A percentile compares a stretch with the other conserved stretches of the same genome.
phyloP scores from a whole-genome alignment of 2,797 vertebrate genomes.

The Phyllotis vaccarum region DNA sequence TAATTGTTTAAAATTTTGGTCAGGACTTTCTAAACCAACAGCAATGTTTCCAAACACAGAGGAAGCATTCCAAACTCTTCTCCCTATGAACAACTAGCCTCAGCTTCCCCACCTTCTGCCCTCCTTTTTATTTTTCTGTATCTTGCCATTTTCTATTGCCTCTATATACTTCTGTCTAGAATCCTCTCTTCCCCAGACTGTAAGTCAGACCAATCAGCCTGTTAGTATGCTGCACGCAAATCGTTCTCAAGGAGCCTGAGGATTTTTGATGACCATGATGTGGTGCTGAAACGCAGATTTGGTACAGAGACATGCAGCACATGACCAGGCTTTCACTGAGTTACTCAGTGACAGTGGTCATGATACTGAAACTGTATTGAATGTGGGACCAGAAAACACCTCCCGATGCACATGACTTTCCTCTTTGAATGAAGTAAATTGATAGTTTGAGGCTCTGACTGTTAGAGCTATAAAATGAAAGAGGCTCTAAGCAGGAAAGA shows the following conservation, averaged over 20 bases:
- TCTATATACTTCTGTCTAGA: background rate
- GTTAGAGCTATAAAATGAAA: background rate
- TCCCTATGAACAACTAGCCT: background rate
- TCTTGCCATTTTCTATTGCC: background rate
- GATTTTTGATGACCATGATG: background rate
- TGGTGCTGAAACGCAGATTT: background rate
- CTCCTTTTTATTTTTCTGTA: background rate
- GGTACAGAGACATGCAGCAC: background rate
- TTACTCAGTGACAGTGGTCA: too few species aligned
- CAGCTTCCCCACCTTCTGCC: background rate
- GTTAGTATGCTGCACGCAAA: background rate
- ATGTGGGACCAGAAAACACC: background rate
- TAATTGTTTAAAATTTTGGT: background rate
- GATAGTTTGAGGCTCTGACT: background rate
- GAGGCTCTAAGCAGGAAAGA: conserved; percentile 27
- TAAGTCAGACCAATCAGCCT: background rate
- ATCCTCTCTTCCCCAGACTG: background rate
- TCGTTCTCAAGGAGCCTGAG: background rate
- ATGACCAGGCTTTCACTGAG: background rate
- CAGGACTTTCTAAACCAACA: background rate
- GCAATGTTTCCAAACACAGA: background rate
- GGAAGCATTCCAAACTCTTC: background rate
- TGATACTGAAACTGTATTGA: too few species aligned
- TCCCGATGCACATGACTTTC: background rate
- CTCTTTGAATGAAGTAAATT: background rate